Percentiles rank a stretch among this genome's conserved stretches.
phyloP scores from a whole-genome alignment of 2,113 vertebrate genomes.

The Etheostoma cragini region DNA sequence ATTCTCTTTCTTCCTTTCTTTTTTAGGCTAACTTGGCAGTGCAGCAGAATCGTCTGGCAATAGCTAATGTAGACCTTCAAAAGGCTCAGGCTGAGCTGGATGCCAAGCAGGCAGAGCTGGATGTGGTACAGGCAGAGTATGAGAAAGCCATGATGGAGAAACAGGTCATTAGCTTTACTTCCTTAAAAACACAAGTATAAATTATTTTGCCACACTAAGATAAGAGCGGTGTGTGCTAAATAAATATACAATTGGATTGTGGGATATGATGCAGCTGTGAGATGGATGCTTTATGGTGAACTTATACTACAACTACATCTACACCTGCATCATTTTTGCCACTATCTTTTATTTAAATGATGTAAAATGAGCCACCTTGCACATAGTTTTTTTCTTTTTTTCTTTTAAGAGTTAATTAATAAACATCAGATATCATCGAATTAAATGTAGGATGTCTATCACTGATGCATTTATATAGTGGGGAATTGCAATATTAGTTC shows the following conservation, averaged over 20 bases:
- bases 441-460: background rate
- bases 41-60: constrained; percentile 71
- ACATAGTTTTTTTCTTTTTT: background rate
- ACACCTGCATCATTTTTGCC: background rate
- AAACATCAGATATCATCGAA: background rate
- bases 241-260: background rate
- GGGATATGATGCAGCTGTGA: background rate
- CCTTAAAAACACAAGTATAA: background rate
- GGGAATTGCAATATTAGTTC: background rate
- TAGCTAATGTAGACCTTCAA: constrained; percentile 71
- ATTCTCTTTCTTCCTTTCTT: background rate
- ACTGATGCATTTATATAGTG: background rate
- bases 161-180: constrained; percentile 57
- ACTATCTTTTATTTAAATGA: background rate
- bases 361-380: background rate
- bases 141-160: constrained; percentile 78
- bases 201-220: background rate
- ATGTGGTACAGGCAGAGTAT: constrained; percentile 72
- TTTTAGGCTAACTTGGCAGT: constrained; percentile 75
- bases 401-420: background rate
- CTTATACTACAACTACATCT: background rate
- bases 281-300: background rate
- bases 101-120: constrained; percentile 77
- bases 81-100: constrained; percentile 77
- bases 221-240: background rate